phyloP scores from a whole-genome alignment of 2,888 invertebrate species.

The Allygus modestus region DNA sequence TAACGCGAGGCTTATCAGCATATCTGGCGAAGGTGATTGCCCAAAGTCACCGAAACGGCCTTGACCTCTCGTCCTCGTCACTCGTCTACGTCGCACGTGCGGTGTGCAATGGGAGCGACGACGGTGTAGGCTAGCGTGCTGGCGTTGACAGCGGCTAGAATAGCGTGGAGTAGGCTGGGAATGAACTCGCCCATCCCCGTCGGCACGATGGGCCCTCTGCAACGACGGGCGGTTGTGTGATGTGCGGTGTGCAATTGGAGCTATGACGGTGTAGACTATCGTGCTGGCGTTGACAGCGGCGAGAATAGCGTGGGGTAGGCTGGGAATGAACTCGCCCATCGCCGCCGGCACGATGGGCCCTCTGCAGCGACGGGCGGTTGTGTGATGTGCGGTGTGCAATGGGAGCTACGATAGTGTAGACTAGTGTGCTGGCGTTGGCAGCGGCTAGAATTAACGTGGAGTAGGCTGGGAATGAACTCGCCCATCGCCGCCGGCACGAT shows the following conservation, averaged over 20 bases:
- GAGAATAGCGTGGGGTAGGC: not conserved
- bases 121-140: no score
- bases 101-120: not conserved
- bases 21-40: no score
- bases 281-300: not conserved
- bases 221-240: no score
- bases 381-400: not conserved
- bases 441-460: not conserved
- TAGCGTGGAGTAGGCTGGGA: not conserved
- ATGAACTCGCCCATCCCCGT: not conserved
- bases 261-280: not conserved
- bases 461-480: constrained; percentile 20
- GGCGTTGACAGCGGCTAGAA: no score
- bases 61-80: no score
- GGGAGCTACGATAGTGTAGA: not conserved
- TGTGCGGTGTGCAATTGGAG: not conserved
- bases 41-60: no score
- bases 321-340: constrained; percentile 15
- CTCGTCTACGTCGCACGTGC: no score
- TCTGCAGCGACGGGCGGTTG: no score
- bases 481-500: not conserved
- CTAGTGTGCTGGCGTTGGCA: no score
- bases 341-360: not conserved
- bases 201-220: no score
- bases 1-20: no score